Evolutionary conservation across 2,113 vertebrate genomes (phyloP), one percentile per base, ranked within the genome.

Genomic region (Alaudala cheleensis): DNA sequence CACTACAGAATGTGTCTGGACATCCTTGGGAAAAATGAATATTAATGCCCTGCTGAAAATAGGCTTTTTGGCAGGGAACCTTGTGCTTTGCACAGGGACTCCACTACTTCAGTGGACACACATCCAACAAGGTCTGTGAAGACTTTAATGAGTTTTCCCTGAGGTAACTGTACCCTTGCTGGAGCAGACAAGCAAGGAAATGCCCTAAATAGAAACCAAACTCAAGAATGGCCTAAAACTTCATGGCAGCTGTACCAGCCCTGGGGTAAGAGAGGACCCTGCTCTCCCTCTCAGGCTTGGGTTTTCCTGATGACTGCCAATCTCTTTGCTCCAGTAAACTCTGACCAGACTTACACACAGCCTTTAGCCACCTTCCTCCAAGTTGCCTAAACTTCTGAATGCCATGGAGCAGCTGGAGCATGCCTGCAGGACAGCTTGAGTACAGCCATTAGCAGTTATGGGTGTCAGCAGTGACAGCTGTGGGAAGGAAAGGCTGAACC

Each of bases 81-180:
- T 61, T 20, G n/a, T 90, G 66, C 57, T 90, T 67, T 81, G 61
- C 45, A 26, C 39, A 47, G 29, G 17, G 42, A n/a, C 9, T 73
- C 37, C 47, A 9, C 23, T 51, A 7, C 18, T 62, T 39, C 44
- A 76, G 14, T 16, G 31, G 17, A 45, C 33, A 26, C 16, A 18
- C 0, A 0, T 20, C n/a, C 54, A 72, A 62, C 2, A 7, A 24
- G 16, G 40, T 58, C 67, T 72, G 11, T 47, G 37, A 8, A 37
- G 37, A 37, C 10, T 37, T 37, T 73, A 42, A 53, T 12, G 44
- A 72, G 28, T 8, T 60, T 6, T 81, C 44, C 21, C 20, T 53
- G 45, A 44, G 25, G 34, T 40, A 26, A 44, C 39, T n/a, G 18
- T 54, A 34, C 40, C 64, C 44, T 76, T 74, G 57, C 57, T 80